These are phyloP conservation scores for Formica selysi DNA, from an alignment of 1,140 invertebrate genomes.

Conservation along the genomic window DNA sequence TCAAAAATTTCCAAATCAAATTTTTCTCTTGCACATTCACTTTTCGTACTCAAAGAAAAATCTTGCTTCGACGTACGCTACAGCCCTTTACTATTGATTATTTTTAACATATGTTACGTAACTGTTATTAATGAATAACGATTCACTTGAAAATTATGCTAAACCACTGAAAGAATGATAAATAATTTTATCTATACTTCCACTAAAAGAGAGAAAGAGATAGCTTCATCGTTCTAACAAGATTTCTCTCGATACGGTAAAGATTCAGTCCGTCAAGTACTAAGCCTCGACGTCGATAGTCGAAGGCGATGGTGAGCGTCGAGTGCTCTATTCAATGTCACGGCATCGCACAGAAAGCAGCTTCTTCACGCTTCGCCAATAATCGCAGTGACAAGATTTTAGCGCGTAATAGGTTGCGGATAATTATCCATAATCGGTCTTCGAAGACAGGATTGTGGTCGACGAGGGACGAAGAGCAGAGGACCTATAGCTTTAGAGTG, in stretches of 20 bases:
- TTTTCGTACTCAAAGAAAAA: neutral
- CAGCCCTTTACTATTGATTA: neutral
- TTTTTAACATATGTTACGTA: neutral
- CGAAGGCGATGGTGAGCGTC: conserved; percentile 49
- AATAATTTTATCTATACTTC: conserved; percentile 34
- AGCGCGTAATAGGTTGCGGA: conserved; percentile 75
- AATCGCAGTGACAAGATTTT: conserved; percentile 77
- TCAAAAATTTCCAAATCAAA: conserved; percentile 4
- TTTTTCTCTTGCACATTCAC: neutral
- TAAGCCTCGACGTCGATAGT: conserved; percentile 48
- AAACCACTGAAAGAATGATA: neutral
- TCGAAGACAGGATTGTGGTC: conserved; percentile 47
- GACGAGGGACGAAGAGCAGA: neutral
- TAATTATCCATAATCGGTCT: conserved; percentile 77
- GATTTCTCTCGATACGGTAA: neutral
- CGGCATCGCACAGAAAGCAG: conserved; percentile 42
- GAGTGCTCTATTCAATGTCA: conserved; percentile 60
- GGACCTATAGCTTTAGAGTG: conserved; percentile 3
- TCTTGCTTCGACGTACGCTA: neutral
- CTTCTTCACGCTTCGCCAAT: conserved; percentile 68
- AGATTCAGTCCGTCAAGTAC: conserved; percentile 38
- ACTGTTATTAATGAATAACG: neutral
- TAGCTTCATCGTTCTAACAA: conserved; percentile 16
- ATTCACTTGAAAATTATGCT: neutral
- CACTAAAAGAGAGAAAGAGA: neutral